A percentile compares a stretch with the other conserved stretches of the same genome.
Conservation (phyloP, 2,113 vertebrate genomes). For the Pedetes capensis region DNA sequence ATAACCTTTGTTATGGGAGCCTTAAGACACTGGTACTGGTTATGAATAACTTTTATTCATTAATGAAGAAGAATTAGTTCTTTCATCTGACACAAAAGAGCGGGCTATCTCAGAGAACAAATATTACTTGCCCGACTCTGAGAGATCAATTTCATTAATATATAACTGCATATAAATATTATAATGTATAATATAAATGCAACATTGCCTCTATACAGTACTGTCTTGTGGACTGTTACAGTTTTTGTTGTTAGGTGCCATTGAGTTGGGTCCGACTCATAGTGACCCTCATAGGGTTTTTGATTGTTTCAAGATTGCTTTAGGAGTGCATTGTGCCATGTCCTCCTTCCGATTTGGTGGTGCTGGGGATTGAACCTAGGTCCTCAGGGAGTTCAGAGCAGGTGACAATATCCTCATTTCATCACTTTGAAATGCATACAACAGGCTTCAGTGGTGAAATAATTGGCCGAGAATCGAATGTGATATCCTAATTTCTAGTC, state of each 20-base stretch:
- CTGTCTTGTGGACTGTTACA: no score
- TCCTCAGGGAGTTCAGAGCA: no score
- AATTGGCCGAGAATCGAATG: accelerated
- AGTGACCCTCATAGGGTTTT: no score
- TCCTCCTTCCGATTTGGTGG: no score
- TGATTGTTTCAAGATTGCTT: no score
- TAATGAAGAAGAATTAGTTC: not conserved
- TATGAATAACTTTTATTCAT: not conserved
- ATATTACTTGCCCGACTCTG: not conserved
- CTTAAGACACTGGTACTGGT: not conserved
- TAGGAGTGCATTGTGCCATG: no score
- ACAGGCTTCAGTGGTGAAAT: not conserved
- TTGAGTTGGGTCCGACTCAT: no score
- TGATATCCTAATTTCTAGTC: not conserved
- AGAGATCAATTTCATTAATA: not conserved
- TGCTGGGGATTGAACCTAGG: no score
- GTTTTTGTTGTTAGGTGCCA: no score
- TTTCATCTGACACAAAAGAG: not conserved
- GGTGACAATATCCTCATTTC: not conserved
- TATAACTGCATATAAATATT: not conserved
- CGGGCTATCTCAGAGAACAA: not conserved
- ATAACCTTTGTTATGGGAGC: not conserved
- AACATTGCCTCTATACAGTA: not conserved
- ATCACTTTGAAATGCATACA: not conserved
- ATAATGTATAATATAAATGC: not conserved